Conservation (phyloP, 2,113 vertebrate genomes). For the Sisor rabdophorus region DNA sequence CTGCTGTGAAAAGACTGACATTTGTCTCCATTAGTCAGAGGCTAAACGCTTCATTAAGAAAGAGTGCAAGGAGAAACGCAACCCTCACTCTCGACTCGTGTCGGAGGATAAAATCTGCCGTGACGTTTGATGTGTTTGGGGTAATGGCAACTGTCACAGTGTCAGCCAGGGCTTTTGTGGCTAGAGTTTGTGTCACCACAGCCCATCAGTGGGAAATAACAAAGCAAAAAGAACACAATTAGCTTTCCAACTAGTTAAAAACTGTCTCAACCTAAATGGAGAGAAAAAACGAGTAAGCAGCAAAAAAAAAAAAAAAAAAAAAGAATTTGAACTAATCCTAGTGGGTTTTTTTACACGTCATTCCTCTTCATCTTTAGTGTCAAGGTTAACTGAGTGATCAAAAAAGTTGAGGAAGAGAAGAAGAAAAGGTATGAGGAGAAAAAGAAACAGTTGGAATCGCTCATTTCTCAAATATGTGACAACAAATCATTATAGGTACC, state of each 20-base stretch:
- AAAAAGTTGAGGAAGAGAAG: not conserved
- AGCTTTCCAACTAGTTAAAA: slow-evolving; percentile 63
- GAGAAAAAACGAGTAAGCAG: slow-evolving; percentile 50
- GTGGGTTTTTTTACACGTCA: slow-evolving; percentile 54
- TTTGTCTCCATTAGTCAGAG: slow-evolving; percentile 48
- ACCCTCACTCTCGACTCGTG: slow-evolving; percentile 25
- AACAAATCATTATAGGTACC: slow-evolving; percentile 89
- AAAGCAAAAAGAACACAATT: slow-evolving; percentile 62
- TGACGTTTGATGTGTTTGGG: slow-evolving; percentile 59
- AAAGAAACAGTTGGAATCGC: slow-evolving; percentile 42
- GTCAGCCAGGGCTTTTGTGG: slow-evolving; percentile 68
- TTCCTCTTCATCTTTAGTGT: slow-evolving; percentile 54
- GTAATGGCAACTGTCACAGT: slow-evolving; percentile 67
- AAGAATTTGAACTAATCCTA: slow-evolving; percentile 50
- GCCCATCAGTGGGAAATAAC: slow-evolving; percentile 70
- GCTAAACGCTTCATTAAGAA: slow-evolving; percentile 50
- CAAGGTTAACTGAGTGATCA: not conserved
- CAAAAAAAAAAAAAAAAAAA: slow-evolving; percentile 37
- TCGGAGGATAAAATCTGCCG: slow-evolving; percentile 47
- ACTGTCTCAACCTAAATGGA: slow-evolving; percentile 47
- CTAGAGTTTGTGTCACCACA: slow-evolving; percentile 60
- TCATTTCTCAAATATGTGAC: slow-evolving; percentile 79
- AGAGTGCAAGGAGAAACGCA: slow-evolving; percentile 36
- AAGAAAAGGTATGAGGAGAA: not conserved
- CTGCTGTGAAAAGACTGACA: slow-evolving; percentile 41